These are phyloP conservation scores for Eulemur macaco DNA, from an alignment of 2,113 vertebrate species.

Conservation along the genomic window DNA sequence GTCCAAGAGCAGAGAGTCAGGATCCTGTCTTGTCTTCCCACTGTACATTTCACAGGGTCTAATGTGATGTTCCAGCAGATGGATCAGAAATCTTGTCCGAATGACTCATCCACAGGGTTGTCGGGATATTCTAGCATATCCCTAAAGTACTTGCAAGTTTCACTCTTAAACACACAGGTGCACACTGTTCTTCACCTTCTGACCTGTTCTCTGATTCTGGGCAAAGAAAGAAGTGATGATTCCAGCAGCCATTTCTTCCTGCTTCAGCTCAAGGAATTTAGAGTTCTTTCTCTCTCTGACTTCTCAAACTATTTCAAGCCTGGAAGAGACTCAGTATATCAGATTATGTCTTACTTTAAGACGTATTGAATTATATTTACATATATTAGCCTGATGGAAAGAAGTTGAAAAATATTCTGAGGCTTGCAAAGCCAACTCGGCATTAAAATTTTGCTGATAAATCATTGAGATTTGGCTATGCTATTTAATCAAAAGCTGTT, in stretches of 20 bases:
- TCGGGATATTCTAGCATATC: background rate
- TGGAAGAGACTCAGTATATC: background rate
- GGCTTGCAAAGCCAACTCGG: background rate
- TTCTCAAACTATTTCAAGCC: slow-evolving; percentile 16
- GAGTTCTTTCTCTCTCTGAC: background rate
- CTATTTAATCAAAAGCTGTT: slow-evolving; percentile 4
- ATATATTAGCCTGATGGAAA: background rate
- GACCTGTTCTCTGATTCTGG: background rate
- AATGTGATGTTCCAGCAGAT: background rate
- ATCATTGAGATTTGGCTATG: background rate
- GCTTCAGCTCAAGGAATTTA: background rate
- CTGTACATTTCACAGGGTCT: background rate
- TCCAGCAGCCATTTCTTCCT: background rate
- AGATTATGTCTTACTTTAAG: slow-evolving; percentile 8
- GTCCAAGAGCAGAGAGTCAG: background rate
- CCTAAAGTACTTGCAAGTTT: background rate
- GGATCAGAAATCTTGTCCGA: background rate
- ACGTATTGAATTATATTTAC: slow-evolving; percentile 6
- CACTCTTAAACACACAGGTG: background rate
- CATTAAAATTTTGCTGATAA: background rate
- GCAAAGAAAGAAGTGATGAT: background rate
- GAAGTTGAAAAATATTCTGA: slow-evolving; percentile 42
- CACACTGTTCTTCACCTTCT: background rate
- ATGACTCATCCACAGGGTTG: background rate
- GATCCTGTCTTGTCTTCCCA: background rate